Conservation (phyloP, 1,140 invertebrate genomes). For the Solenopsis fugax region DNA sequence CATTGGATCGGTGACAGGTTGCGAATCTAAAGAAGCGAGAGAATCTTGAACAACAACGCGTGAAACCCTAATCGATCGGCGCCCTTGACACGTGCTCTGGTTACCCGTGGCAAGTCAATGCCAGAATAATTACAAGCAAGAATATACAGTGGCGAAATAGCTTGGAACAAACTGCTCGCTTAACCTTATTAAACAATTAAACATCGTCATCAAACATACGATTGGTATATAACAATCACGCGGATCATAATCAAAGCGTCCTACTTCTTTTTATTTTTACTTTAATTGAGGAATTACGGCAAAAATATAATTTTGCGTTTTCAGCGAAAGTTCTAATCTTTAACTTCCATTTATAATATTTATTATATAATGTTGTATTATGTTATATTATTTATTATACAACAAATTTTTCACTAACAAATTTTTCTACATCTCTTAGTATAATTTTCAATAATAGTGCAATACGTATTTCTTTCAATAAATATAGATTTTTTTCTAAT, state of each 20-base stretch:
- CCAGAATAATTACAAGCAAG: slow-evolving; percentile 63
- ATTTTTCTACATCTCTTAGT: background rate
- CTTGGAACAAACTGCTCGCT: background rate
- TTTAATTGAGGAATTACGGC: background rate
- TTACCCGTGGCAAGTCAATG: slow-evolving; percentile 67
- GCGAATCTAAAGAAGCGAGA: slow-evolving; percentile 33
- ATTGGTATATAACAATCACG: background rate
- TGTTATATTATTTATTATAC: background rate
- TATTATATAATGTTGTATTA: background rate
- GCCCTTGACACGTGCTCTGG: slow-evolving; percentile 72
- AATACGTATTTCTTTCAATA: background rate
- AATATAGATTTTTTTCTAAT: background rate
- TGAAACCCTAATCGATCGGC: slow-evolving; percentile 65
- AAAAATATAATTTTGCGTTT: slow-evolving; percentile 24
- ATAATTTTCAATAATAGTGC: background rate
- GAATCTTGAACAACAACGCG: slow-evolving; percentile 50
- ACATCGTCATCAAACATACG: background rate
- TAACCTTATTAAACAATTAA: slow-evolving; percentile 48
- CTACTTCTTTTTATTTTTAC: slow-evolving; percentile 18
- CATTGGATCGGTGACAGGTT: slow-evolving; percentile 23
- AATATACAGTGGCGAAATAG: slow-evolving; percentile 55
- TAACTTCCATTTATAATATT: background rate
- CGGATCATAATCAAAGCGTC: background rate
- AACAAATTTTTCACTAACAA: background rate
- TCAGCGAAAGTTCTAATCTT: background rate